These are phyloP conservation scores for Norana najaformis DNA, from an alignment of 2,888 invertebrate species.

Conservation along the genomic window DNA sequence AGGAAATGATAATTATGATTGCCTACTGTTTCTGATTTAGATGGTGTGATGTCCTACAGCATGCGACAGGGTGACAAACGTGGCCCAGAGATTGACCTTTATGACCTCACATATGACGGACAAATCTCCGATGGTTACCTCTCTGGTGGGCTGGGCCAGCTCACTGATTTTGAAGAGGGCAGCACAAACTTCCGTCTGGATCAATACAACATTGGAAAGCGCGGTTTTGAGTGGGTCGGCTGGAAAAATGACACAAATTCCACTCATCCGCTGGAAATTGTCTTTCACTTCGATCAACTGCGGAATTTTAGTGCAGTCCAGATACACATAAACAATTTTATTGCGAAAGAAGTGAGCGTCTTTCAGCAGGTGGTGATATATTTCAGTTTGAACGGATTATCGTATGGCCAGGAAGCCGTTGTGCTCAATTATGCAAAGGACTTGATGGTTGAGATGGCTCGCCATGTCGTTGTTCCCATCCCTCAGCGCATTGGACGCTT, in stretches of 20 bases:
- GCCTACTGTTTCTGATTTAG: conserved; percentile 65
- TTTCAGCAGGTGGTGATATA: conserved; percentile 79
- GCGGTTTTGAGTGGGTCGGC: conserved; percentile 80
- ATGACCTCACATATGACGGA: conserved; percentile 83
- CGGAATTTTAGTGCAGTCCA: conserved; percentile 82
- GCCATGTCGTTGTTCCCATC: conserved; percentile 80
- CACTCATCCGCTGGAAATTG: conserved; percentile 71
- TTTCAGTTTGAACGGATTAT: conserved; percentile 76
- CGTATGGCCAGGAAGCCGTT: conserved; percentile 78
- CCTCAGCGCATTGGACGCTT: conserved; percentile 80
- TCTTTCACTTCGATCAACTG: conserved; percentile 84
- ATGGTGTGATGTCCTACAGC: conserved; percentile 80
- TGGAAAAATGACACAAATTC: conserved; percentile 68
- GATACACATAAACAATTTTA: conserved; percentile 75
- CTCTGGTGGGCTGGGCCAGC: conserved; percentile 80
- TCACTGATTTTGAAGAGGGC: conserved; percentile 75
- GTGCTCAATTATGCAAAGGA: conserved; percentile 71
- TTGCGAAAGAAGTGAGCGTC: conserved; percentile 81
- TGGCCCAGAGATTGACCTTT: conserved; percentile 78
- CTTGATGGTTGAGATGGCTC: conserved; percentile 75
- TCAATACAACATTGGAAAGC: conserved; percentile 65
- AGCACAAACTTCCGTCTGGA: conserved; percentile 69
- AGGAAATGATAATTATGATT: neutral
- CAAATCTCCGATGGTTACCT: conserved; percentile 61
- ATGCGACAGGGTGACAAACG: conserved; percentile 85